Evolutionary conservation across 2,113 vertebrate genomes (phyloP).

Genomic region (Tyrannus savana): DNA sequence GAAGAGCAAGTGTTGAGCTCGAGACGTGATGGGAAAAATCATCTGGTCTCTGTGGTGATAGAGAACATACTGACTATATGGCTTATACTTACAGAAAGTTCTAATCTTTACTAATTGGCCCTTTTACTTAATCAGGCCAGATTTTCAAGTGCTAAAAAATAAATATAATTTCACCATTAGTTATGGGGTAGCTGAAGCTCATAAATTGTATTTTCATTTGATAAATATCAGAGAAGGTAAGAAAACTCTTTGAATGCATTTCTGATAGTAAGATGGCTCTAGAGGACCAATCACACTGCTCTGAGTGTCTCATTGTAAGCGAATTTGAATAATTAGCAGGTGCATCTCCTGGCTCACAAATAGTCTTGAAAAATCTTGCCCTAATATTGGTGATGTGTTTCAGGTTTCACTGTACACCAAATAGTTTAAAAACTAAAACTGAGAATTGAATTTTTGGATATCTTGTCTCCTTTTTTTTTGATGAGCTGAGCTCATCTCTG

Average conservation of each 20-base stretch:
- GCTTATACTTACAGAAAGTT: background rate
- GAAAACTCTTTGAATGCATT: background rate
- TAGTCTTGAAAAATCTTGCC: background rate
- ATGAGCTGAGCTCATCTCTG: background rate
- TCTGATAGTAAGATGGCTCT: background rate
- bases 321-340: background rate
- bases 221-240: background rate
- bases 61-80: background rate
- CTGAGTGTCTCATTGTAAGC: background rate
- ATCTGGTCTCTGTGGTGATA: background rate
- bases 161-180: background rate
- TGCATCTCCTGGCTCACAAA: background rate
- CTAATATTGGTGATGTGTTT: background rate
- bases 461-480: background rate
- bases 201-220: background rate
- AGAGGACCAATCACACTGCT: background rate
- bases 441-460: background rate
- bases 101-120: background rate
- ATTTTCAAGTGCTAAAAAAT: background rate
- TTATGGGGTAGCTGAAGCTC: background rate
- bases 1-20: background rate
- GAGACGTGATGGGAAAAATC: background rate
- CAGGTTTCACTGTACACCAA: background rate
- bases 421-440: background rate
- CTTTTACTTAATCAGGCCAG: slow-evolving; percentile 9